Evolutionary conservation across 2,888 invertebrate genomes (phyloP).

Genomic region (Hipparchia semele): DNA sequence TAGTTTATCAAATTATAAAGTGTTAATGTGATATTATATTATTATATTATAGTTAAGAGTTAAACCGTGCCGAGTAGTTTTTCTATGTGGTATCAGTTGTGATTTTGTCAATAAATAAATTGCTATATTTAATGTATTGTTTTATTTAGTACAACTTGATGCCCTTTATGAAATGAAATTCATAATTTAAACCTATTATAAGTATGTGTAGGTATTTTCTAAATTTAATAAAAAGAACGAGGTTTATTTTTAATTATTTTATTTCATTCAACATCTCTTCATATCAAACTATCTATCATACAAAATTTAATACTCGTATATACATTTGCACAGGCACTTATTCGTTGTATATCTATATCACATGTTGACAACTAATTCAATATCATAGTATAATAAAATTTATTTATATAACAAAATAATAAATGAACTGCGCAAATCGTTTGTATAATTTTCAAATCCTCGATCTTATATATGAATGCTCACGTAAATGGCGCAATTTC

Average conservation of each 20-base stretch:
- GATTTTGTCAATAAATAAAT: constrained; percentile 80
- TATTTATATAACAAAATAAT: background rate
- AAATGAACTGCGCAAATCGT: constrained; percentile 13
- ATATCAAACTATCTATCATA: constrained; percentile 50
- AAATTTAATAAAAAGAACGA: background rate
- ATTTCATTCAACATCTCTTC: constrained; percentile 61
- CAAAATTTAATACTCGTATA: constrained; percentile 54
- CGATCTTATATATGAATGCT: too few relatives aligned
- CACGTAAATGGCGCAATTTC: too few relatives aligned
- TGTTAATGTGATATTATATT: constrained; percentile 80
- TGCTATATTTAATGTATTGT: constrained; percentile 59
- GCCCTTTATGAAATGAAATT: too few relatives aligned
- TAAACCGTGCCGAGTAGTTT: constrained; percentile 83
- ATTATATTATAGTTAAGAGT: constrained; percentile 76
- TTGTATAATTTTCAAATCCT: background rate
- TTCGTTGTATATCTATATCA: constrained; percentile 77
- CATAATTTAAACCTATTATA: too few relatives aligned
- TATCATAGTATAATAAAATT: constrained; percentile 42
- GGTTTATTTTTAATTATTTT: constrained; percentile 54
- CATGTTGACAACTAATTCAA: constrained; percentile 60
- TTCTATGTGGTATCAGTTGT: constrained; percentile 83
- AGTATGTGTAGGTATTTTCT: background rate
- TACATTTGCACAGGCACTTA: constrained; percentile 58
- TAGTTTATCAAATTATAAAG: constrained; percentile 78
- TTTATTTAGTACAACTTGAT: constrained; percentile 28